Conservation (phyloP, 53 echinoderm and acorn worm genomes). For the Echinometra lucunter region DNA sequence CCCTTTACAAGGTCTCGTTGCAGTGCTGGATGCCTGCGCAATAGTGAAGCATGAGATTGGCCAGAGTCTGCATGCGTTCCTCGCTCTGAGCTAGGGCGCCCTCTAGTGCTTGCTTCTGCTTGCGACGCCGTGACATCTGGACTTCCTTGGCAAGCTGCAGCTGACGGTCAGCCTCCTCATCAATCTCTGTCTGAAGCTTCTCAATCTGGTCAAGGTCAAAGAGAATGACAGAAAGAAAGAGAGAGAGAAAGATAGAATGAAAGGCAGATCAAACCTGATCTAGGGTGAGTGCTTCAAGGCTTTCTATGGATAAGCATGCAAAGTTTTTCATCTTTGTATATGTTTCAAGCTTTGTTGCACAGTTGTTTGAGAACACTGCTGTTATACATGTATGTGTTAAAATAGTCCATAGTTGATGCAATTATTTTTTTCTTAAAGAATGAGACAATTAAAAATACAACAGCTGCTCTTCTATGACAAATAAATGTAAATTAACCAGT, state of each 20-base stretch:
- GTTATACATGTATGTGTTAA: too few relatives aligned
- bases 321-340: too few relatives aligned
- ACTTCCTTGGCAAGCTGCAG: slow-evolving; percentile 85
- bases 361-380: too few relatives aligned
- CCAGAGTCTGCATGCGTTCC: slow-evolving; percentile 94
- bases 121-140: slow-evolving; percentile 74
- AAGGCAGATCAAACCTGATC: too few relatives aligned
- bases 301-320: too few relatives aligned
- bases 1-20: slow-evolving; percentile 77
- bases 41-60: slow-evolving; percentile 97
- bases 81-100: slow-evolving; percentile 85
- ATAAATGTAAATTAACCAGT: too few relatives aligned
- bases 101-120: slow-evolving; percentile 73
- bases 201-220: slow-evolving; percentile 72
- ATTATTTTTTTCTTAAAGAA: too few relatives aligned
- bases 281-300: too few relatives aligned
- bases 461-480: too few relatives aligned
- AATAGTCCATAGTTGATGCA: too few relatives aligned
- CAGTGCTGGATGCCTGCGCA: slow-evolving; percentile 98
- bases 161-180: slow-evolving; percentile 86
- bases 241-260: background rate
- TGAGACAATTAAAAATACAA: too few relatives aligned
- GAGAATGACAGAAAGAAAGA: background rate
- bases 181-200: slow-evolving; percentile 96
- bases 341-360: too few relatives aligned